Conservation (phyloP, 64 coral and sea anemone genomes). For the Montipora sp. region DNA sequence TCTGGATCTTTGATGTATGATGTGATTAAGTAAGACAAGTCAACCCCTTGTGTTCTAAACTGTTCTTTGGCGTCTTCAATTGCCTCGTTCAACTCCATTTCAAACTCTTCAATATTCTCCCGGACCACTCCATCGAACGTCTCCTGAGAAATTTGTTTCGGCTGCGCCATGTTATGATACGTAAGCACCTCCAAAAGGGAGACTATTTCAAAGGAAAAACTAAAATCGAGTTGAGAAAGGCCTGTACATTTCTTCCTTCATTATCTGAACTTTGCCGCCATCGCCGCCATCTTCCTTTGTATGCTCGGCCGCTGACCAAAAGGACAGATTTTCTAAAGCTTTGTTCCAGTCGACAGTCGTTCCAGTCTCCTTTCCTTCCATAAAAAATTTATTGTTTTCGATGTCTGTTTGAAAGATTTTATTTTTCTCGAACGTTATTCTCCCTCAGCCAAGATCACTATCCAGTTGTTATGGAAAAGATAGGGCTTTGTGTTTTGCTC, state of each 20-base stretch:
- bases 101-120: constrained; percentile 93
- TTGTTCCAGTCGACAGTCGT: neutral
- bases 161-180: constrained; percentile 61
- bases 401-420: neutral
- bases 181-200: neutral
- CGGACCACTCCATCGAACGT: constrained; percentile 86
- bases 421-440: neutral
- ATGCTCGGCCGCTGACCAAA: constrained; percentile 9
- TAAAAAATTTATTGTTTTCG: constrained; percentile 33
- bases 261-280: neutral
- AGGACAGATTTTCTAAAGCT: neutral
- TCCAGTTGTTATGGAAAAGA: neutral
- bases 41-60: constrained; percentile 84
- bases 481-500: neutral
- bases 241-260: no score
- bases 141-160: constrained; percentile 81
- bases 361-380: neutral
- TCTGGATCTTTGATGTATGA: constrained; percentile 62
- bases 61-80: constrained; percentile 73
- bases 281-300: constrained; percentile 12
- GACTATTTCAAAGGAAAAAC: neutral
- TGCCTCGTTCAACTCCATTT: constrained; percentile 88
- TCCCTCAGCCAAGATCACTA: neutral
- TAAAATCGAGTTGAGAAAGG: neutral
- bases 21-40: constrained; percentile 84